A percentile compares a stretch with the other conserved stretches of the same genome.
These are phyloP conservation scores for Cryptotermes secundus DNA, from an alignment of 1,140 invertebrate species.

Conservation along the genomic window DNA sequence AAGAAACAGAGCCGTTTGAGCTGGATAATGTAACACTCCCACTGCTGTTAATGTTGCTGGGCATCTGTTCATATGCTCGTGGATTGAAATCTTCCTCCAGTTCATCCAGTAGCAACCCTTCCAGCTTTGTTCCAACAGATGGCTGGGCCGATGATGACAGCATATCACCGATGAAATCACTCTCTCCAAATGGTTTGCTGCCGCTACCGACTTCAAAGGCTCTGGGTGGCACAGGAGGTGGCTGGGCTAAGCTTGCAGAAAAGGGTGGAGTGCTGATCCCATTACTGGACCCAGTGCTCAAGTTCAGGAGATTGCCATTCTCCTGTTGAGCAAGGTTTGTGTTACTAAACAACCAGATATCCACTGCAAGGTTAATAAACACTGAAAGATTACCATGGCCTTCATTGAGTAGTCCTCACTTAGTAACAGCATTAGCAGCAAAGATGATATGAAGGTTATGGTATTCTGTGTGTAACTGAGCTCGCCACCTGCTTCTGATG, in stretches of 20 bases:
- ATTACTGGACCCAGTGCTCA: conserved; percentile 24
- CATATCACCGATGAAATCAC: no score
- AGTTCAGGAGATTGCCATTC: conserved; percentile 24
- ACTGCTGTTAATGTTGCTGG: conserved; percentile 39
- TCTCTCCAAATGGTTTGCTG: conserved; percentile 27
- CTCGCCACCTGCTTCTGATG: no score
- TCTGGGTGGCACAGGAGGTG: conserved; percentile 67
- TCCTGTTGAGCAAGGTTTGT: background rate
- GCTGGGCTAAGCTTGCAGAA: conserved; percentile 51
- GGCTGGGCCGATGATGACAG: conserved; percentile 49
- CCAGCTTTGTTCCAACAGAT: conserved; percentile 73
- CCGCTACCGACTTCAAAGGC: conserved; percentile 51
- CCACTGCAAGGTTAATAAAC: no score
- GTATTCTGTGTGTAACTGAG: no score
- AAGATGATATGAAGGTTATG: no score
- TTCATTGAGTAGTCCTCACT: no score
- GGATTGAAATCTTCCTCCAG: conserved; percentile 80
- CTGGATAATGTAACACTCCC: conserved; percentile 46
- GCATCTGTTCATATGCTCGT: conserved; percentile 64
- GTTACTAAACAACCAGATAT: no score
- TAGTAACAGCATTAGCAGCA: no score
- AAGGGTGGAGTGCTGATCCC: conserved; percentile 42
- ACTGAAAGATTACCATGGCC: no score
- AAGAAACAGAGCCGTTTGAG: conserved; percentile 46
- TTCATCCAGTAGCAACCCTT: conserved; percentile 79